phyloP scores from a whole-genome alignment of 92 coral and sea anemone species.

The Parazoanthus atlanticus region DNA sequence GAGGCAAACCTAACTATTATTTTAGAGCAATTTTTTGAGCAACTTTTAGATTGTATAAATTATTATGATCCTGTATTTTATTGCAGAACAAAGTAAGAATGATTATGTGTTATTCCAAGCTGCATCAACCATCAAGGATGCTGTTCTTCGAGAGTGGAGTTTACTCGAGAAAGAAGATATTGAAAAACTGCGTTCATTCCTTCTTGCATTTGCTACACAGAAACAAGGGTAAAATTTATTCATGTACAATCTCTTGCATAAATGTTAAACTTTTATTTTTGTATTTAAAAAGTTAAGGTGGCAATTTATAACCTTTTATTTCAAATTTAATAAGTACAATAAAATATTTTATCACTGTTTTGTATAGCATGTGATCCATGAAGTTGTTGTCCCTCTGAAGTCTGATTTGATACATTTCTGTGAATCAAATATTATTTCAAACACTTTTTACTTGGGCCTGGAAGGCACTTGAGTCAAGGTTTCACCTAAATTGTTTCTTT shows the following conservation, averaged over 20 bases:
- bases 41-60: background rate
- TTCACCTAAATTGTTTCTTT: too few relatives aligned
- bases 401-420: too few relatives aligned
- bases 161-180: conserved; percentile 72
- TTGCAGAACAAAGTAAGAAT: conserved; percentile 85
- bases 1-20: too few relatives aligned
- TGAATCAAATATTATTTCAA: too few relatives aligned
- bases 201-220: conserved; percentile 85
- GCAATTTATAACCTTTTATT: background rate
- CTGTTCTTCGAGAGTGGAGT: conserved; percentile 87
- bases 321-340: too few relatives aligned
- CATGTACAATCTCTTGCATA: background rate
- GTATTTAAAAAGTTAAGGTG: too few relatives aligned
- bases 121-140: conserved; percentile 92
- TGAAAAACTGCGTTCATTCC: conserved; percentile 82
- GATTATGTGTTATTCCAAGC: conserved; percentile 98
- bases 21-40: background rate
- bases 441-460: too few relatives aligned
- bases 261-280: background rate
- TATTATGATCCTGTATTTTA: background rate
- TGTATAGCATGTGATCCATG: too few relatives aligned
- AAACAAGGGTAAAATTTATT: conserved; percentile 72
- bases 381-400: too few relatives aligned
- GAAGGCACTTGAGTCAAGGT: too few relatives aligned
- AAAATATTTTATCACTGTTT: too few relatives aligned